A percentile compares a stretch with the other conserved stretches of the same genome.
These are phyloP conservation scores for Agrotis exclamationis DNA, from an alignment of 2,888 invertebrate species.

Conservation along the genomic window DNA sequence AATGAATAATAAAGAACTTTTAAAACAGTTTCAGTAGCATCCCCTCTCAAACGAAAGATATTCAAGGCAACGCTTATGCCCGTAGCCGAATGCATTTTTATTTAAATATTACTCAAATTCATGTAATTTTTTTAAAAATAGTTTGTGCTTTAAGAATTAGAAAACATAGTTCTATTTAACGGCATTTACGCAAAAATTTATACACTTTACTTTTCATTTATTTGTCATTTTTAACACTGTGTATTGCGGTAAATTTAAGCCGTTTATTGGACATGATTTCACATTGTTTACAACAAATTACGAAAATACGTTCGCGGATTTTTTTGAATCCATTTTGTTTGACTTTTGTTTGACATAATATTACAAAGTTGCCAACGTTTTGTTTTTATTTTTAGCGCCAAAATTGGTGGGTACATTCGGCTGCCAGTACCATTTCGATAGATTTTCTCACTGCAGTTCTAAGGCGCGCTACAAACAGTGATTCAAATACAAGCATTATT, in stretches of 20 bases:
- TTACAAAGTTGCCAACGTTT: constrained; percentile 16
- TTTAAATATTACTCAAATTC: constrained; percentile 1
- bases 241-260: background rate
- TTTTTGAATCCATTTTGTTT: constrained; percentile 29
- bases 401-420: background rate
- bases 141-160: constrained; percentile 1
- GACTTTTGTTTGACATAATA: constrained; percentile 19
- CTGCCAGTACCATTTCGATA: constrained; percentile 19
- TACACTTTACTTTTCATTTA: constrained; percentile 1
- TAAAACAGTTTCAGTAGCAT: constrained; percentile 8
- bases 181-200: background rate
- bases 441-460: background rate
- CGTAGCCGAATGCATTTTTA: constrained; percentile 31
- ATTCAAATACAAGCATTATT: background rate
- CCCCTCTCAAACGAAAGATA: constrained; percentile 8
- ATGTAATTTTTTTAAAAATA: background rate
- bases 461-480: background rate
- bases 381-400: background rate
- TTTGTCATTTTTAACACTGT: background rate
- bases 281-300: constrained; percentile 27
- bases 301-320: constrained; percentile 5
- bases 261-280: constrained; percentile 22
- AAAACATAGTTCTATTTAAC: background rate
- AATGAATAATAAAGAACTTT: constrained; percentile 23
- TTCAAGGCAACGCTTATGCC: constrained; percentile 6